Evolutionary conservation across 1,140 invertebrate genomes (phyloP).

Genomic region (Lordiphosa stackelbergi): DNA sequence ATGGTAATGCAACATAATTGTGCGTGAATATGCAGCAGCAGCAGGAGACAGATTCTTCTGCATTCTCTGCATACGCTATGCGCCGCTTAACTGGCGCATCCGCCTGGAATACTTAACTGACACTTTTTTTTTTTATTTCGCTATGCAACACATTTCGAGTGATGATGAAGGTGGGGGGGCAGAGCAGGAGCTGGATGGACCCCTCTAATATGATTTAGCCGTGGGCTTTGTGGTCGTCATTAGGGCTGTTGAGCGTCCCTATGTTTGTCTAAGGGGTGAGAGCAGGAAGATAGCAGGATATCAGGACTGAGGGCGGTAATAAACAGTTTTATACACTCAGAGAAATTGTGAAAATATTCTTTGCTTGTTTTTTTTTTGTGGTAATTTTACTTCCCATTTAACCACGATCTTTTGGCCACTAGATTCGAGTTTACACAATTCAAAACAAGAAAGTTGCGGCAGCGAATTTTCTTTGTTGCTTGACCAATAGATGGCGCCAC

Average conservation of each 20-base stretch:
- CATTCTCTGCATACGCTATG: slow-evolving; percentile 18
- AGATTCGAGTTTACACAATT: too few relatives aligned
- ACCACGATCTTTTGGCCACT: too few relatives aligned
- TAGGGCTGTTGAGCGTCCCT: slow-evolving; percentile 11
- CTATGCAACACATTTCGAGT: slow-evolving; percentile 18
- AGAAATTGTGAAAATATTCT: slow-evolving; percentile 3
- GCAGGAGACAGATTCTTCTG: slow-evolving; percentile 4
- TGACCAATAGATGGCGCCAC: too few relatives aligned
- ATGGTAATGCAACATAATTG: slow-evolving; percentile 61
- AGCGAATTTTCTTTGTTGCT: too few relatives aligned
- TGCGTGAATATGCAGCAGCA: slow-evolving; percentile 21
- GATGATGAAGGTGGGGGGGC: slow-evolving; percentile 30
- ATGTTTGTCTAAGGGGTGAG: slow-evolving; percentile 23
- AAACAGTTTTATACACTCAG: slow-evolving; percentile 27
- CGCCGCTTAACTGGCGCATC: slow-evolving; percentile 33
- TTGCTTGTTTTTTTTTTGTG: too few relatives aligned
- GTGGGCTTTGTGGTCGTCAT: slow-evolving; percentile 37
- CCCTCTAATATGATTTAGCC: slow-evolving; percentile 51
- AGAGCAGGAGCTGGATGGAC: slow-evolving; percentile 16
- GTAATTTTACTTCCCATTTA: too few relatives aligned
- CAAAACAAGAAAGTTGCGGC: too few relatives aligned
- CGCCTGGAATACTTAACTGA: slow-evolving; percentile 49
- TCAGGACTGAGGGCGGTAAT: slow-evolving; percentile 32
- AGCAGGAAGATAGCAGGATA: background rate
- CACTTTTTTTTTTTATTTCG: slow-evolving; percentile 43